Base-by-base conservation (phyloP, 2,113 vertebrate genomes). In the Poecilia latipinna region DNA sequence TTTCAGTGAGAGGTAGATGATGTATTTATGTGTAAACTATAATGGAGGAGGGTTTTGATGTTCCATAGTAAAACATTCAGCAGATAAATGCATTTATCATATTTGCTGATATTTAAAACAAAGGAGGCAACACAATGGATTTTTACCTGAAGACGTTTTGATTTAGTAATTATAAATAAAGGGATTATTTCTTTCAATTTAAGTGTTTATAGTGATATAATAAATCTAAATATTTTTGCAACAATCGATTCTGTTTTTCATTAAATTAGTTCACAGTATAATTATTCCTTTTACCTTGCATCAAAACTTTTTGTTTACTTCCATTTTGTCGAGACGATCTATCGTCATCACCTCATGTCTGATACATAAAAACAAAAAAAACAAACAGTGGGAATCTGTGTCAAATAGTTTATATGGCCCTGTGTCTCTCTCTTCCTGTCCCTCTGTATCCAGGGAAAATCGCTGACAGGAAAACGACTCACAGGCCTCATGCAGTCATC, bases 401-500 rank as follows among this genome's bases (percentile, higher is more conserved):
- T 15, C 44, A 48, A 48, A 48, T 48, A 48, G 44, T 48, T 19
- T 48, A 19, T 17, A 19, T 7, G 4, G 17, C 44, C 1, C 44
- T 48, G 44, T 0, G 28, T 68, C 57, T 42, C 57, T 42, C 57
- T 24, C 62, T n/a, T 32, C 1, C 3, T 71, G 12, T 63, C 28
- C 72, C n/a, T 72, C 44, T 61, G 67, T 68, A 72, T 92, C 29
- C 94, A 99, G 98, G 98, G 98, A 82, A 99, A 99, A 90, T 99
- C 98, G 2, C 94, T 99, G 95, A 95, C 97, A 0, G 96, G 96
- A 90, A 99, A 99, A 90, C 96, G 98, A 35, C 96, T 99, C 95
- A 97, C 98, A 0, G 97, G 98, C 88, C 96, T 99, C 94, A 98
- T 98, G 97, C 98, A 98, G 94, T 99, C 98, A 19, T 99, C 97